Percentiles rank a stretch among this genome's conserved stretches.
These are phyloP conservation scores for Thomomys bottae DNA, from an alignment of 2,113 vertebrate species.

Conservation along the genomic window DNA sequence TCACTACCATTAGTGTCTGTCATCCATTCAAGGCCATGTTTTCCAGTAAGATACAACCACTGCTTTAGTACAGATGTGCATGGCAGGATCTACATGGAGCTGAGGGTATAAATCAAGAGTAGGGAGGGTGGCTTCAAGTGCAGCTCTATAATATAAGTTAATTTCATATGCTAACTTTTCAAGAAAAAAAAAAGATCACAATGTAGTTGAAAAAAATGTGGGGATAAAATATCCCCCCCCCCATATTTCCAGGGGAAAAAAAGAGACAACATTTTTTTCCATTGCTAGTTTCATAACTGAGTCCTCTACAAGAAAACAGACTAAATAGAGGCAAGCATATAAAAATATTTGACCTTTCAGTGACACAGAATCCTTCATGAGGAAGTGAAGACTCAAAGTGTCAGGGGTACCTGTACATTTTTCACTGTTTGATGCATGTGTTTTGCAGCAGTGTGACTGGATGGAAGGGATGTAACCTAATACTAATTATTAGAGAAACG, in stretches of 20 bases:
- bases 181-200: constrained; percentile 17
- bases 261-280: background rate
- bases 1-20: background rate
- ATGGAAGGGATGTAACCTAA: background rate
- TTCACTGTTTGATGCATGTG: background rate
- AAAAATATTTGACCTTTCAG: background rate
- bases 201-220: background rate
- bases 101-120: background rate
- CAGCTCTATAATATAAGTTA: background rate
- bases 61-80: background rate
- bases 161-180: background rate
- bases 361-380: background rate
- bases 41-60: background rate
- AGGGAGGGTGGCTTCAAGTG: background rate
- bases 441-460: background rate
- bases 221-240: background rate
- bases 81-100: background rate
- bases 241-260: background rate
- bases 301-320: background rate
- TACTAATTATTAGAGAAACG: background rate
- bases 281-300: background rate
- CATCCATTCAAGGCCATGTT: background rate
- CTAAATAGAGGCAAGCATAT: background rate
- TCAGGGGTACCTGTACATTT: background rate
- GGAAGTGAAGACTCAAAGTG: background rate